Conservation (phyloP, 92 coral and sea anemone genomes). For the Diadumene lineata region DNA sequence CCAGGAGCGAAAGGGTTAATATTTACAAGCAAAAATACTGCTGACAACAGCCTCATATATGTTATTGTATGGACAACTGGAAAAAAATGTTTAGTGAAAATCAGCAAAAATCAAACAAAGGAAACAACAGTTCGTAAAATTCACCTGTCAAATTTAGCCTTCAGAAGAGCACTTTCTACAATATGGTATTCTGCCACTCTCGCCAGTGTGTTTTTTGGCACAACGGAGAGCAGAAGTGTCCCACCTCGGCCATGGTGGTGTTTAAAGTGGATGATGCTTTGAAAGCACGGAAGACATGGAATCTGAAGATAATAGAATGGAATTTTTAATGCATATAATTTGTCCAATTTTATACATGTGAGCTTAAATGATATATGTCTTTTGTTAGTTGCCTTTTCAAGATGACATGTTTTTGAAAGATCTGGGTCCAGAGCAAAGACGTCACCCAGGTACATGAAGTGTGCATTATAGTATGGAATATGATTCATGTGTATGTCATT, state of each 20-base stretch:
- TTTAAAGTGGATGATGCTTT: conserved; percentile 33
- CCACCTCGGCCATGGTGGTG: conserved; percentile 62
- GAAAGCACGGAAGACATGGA: conserved; percentile 45
- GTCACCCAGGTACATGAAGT: too few relatives aligned
- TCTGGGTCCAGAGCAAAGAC: too few relatives aligned
- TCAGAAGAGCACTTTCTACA: conserved; percentile 61
- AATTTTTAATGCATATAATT: too few relatives aligned
- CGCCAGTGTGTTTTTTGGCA: conserved; percentile 53
- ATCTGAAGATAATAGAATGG: too few relatives aligned
- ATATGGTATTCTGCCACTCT: conserved; percentile 63
- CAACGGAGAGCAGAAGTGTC: conserved; percentile 65
- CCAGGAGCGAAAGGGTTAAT: too few relatives aligned
- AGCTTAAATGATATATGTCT: too few relatives aligned
- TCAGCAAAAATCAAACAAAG: neutral
- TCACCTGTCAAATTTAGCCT: conserved; percentile 41
- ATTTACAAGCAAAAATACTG: too few relatives aligned
- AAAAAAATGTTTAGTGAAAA: neutral
- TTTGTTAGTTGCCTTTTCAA: too few relatives aligned
- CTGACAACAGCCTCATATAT: neutral
- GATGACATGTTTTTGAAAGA: too few relatives aligned
- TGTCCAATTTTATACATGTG: too few relatives aligned
- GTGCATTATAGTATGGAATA: too few relatives aligned
- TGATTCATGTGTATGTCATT: too few relatives aligned
- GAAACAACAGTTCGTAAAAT: neutral
- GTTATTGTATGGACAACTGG: neutral